Evolutionary conservation across 2,888 invertebrate species (phyloP).

Genomic region (Nezara viridula): DNA sequence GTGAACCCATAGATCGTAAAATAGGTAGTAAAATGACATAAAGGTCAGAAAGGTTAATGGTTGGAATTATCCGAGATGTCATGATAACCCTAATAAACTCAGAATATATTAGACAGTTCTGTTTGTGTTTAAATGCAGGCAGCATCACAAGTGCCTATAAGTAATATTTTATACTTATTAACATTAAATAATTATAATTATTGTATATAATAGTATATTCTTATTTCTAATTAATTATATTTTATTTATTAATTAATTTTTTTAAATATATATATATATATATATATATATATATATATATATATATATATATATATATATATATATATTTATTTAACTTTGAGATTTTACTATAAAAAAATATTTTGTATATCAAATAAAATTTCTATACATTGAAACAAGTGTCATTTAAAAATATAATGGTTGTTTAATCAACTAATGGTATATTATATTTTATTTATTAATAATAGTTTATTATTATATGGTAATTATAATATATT

Average conservation of each 20-base stretch:
- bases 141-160: background rate
- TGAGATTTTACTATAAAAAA: too few species aligned
- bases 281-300: too few species aligned
- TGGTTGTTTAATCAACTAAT: too few species aligned
- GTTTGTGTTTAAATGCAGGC: background rate
- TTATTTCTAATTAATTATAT: background rate
- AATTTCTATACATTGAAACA: too few species aligned
- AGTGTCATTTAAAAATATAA: too few species aligned
- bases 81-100: background rate
- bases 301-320: too few species aligned
- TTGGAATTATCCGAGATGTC: background rate
- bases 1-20: background rate
- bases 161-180: background rate
- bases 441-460: too few species aligned
- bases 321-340: too few species aligned
- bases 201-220: background rate
- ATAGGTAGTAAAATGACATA: constrained; percentile 1
- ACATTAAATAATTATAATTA: background rate
- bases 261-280: too few species aligned
- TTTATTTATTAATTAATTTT: background rate
- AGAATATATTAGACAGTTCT: background rate
- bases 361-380: too few species aligned
- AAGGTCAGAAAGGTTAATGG: background rate
- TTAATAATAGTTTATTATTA: too few species aligned
- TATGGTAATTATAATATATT: too few species aligned